phyloP scores from a whole-genome alignment of 64 coral and sea anemone genomes.

The Catalaphyllia jardinei region DNA sequence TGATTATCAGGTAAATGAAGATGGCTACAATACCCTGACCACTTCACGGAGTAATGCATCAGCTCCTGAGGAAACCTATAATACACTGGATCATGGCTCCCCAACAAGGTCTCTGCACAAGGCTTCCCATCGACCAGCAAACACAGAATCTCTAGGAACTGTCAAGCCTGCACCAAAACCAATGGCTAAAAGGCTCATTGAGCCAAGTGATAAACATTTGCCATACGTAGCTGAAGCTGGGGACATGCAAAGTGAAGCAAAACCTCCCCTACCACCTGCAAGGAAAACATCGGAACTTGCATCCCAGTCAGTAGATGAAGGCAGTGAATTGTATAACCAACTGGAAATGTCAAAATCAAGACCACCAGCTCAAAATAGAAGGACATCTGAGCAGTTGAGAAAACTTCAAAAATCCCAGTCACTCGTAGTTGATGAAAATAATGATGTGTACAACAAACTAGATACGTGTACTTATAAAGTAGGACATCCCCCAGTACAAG shows the following conservation, averaged over 20 bases:
- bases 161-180: background rate
- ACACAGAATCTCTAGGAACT: background rate
- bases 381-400: background rate
- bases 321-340: too few species aligned
- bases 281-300: too few species aligned
- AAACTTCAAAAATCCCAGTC: background rate
- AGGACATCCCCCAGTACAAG: background rate
- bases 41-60: background rate
- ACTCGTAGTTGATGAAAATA: background rate
- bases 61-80: slow-evolving; percentile 29
- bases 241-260: too few species aligned
- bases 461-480: background rate
- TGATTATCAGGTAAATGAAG: background rate
- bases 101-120: background rate
- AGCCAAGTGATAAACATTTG: too few species aligned
- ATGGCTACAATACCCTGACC: slow-evolving; percentile 21
- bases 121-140: background rate
- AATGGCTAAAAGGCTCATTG: background rate
- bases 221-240: too few species aligned
- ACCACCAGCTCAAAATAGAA: too few species aligned
- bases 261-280: too few species aligned
- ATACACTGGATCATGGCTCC: slow-evolving; percentile 30
- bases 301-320: too few species aligned
- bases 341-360: too few species aligned
- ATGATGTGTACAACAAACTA: slow-evolving; percentile 32